Conservation (phyloP, 2,888 invertebrate species). For the Formica aserva region DNA sequence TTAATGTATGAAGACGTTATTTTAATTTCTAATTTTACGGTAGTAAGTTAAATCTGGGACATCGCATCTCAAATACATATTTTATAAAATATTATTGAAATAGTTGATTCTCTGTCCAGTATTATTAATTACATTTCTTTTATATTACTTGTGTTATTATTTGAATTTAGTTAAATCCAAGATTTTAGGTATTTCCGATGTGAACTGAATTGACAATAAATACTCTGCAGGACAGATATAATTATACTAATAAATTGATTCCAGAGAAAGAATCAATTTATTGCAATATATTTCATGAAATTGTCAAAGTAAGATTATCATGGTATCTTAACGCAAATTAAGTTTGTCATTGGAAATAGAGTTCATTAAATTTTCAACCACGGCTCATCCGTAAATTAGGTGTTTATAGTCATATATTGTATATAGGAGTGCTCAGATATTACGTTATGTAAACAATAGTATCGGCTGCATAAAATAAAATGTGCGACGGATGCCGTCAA, state of each 20-base stretch:
- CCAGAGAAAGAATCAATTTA: neutral
- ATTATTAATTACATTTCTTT: neutral
- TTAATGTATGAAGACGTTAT: neutral
- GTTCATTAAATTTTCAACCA: neutral
- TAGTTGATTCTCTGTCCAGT: neutral
- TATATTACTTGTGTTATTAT: conserved; percentile 2
- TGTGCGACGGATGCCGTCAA: conserved; percentile 6
- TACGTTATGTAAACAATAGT: conserved; percentile 39
- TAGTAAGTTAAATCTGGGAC: neutral
- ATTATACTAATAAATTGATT: neutral
- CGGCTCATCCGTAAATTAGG: conserved; percentile 18
- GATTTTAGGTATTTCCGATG: neutral
- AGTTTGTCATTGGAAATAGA: conserved; percentile 31
- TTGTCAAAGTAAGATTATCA: neutral
- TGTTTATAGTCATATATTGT: conserved; percentile 19
- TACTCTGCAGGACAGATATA: neutral
- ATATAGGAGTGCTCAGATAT: conserved; percentile 13
- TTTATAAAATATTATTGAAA: neutral
- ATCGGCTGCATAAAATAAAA: conserved; percentile 42
- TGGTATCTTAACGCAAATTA: conserved; percentile 18
- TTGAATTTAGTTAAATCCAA: neutral
- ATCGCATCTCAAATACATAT: neutral
- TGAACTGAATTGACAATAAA: neutral
- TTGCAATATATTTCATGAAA: neutral
- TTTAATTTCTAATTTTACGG: neutral